A percentile compares a stretch with the other conserved stretches of the same genome.
phyloP scores from a whole-genome alignment of 2,113 vertebrate species.

The Anser cygnoides region DNA sequence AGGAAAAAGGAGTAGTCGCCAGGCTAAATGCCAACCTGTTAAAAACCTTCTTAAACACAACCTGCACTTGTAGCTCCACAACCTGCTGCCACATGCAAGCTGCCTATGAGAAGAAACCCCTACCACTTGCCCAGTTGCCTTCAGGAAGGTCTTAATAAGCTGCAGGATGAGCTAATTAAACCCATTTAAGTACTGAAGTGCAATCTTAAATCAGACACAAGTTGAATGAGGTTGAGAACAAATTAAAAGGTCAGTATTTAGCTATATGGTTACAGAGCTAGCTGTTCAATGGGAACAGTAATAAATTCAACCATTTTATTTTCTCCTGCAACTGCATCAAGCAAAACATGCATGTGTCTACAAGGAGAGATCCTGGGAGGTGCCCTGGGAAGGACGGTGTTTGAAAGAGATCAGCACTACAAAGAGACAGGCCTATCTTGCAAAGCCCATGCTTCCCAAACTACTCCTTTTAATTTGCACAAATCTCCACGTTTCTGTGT shows the following conservation, averaged over 20 bases:
- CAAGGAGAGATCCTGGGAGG: background rate
- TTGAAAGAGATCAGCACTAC: background rate
- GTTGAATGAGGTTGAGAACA: background rate
- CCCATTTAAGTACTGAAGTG: background rate
- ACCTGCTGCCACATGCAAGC: background rate
- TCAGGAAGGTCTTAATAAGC: background rate
- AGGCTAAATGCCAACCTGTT: background rate
- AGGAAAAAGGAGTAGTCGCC: background rate
- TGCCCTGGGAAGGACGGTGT: background rate
- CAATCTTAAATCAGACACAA: background rate
- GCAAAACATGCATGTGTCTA: background rate
- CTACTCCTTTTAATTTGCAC: background rate
- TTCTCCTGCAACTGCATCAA: background rate
- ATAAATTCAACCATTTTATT: background rate
- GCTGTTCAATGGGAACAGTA: background rate
- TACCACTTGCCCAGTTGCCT: fast-evolving
- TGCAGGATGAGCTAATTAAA: background rate
- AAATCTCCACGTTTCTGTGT: background rate
- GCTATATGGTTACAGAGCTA: background rate
- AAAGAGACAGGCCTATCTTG: background rate
- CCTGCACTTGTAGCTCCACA: background rate
- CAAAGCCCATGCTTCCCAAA: background rate
- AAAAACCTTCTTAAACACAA: background rate
- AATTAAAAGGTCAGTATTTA: background rate
- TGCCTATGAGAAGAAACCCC: background rate